A percentile compares a stretch with the other conserved stretches of the same genome.
Conservation (phyloP, 1,140 invertebrate species). For the Leucophenga varia region DNA sequence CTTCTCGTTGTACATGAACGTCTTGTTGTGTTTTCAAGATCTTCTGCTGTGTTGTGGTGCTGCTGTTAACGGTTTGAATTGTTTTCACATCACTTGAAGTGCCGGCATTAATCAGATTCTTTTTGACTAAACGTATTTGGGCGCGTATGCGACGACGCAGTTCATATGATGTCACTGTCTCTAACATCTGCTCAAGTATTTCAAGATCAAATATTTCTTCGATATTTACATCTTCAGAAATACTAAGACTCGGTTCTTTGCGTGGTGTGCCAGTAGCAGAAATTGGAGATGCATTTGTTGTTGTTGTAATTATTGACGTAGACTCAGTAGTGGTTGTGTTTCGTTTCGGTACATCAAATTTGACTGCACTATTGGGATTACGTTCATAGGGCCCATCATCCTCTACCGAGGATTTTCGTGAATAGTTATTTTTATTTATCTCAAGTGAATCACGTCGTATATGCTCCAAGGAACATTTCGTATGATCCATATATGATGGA, state of each 20-base stretch:
- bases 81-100: constrained; percentile 3
- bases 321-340: too few species aligned
- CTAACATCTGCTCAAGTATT: constrained; percentile 69
- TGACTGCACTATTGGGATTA: constrained; percentile 56
- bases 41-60: constrained; percentile 4
- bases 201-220: constrained; percentile 72
- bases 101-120: constrained; percentile 51
- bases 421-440: constrained; percentile 46
- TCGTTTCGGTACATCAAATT: constrained; percentile 62
- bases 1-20: background rate
- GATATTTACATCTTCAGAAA: constrained; percentile 59
- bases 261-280: too few species aligned
- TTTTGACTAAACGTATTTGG: constrained; percentile 70
- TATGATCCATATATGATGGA: constrained; percentile 56
- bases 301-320: too few species aligned
- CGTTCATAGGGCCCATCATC: constrained; percentile 30
- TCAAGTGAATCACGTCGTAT: constrained; percentile 49
- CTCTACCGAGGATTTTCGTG: constrained; percentile 40
- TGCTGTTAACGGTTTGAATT: constrained; percentile 6
- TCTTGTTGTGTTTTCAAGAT: constrained; percentile 5
- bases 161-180: constrained; percentile 73
- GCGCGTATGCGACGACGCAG: constrained; percentile 71
- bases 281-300: background rate
- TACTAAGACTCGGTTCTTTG: constrained; percentile 16
- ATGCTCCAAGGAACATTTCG: constrained; percentile 50